phyloP scores from a whole-genome alignment of 2,113 vertebrate species.

The Phrynosoma platyrhinos region DNA sequence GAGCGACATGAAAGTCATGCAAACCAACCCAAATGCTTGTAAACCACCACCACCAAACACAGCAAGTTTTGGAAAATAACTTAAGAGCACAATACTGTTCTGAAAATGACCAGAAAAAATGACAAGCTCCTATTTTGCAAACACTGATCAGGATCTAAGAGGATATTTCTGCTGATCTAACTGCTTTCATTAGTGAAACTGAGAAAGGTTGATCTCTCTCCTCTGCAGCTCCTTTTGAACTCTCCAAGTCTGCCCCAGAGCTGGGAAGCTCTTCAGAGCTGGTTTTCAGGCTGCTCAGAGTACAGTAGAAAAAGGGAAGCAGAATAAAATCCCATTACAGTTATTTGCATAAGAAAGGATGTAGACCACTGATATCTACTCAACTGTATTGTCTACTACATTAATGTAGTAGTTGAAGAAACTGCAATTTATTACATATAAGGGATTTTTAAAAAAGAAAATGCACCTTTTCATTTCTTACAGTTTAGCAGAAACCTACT shows the following conservation, averaged over 20 bases:
- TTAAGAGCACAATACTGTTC: not conserved
- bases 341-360: too few species aligned
- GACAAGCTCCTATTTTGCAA: not conserved
- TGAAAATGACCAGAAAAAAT: not conserved
- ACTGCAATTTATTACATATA: not conserved
- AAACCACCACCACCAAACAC: too few species aligned
- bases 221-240: too few species aligned
- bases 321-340: too few species aligned
- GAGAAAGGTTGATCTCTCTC: too few species aligned
- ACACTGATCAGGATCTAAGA: not conserved
- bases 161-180: not conserved
- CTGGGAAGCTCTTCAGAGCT: too few species aligned
- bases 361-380: not conserved
- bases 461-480: not conserved
- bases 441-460: not conserved
- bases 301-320: too few species aligned
- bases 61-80: not conserved
- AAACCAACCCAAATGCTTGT: not conserved
- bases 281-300: too few species aligned
- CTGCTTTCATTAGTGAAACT: not conserved
- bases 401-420: not conserved
- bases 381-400: not conserved
- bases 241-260: too few species aligned
- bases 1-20: too few species aligned
- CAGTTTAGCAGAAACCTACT: not conserved